phyloP scores from a whole-genome alignment of 2,797 vertebrate species.

The Sandelia bainsii region DNA sequence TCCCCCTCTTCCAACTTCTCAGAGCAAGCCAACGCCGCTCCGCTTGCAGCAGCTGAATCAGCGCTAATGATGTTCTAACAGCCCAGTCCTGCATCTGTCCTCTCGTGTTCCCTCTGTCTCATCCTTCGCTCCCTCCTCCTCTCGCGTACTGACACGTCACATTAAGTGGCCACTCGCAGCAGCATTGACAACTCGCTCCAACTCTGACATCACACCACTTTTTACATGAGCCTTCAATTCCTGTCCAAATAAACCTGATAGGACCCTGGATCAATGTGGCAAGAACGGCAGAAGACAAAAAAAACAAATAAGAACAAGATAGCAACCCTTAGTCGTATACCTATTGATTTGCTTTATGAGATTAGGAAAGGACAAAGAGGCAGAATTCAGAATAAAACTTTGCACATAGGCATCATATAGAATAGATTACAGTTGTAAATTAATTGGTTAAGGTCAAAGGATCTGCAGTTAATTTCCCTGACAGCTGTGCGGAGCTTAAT shows the following conservation, averaged over 20 bases:
- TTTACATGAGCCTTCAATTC: slow-evolving; percentile 59
- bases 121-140: slow-evolving; percentile 33
- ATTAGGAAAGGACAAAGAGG: slow-evolving; percentile 5
- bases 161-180: slow-evolving; percentile 66
- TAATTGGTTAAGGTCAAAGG: slow-evolving; percentile 20
- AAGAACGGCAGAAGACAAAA: slow-evolving; percentile 4
- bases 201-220: slow-evolving; percentile 66
- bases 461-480: slow-evolving; percentile 38
- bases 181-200: slow-evolving; percentile 43
- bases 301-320: slow-evolving; percentile 25
- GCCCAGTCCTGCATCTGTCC: slow-evolving; percentile 52
- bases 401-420: neutral
- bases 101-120: slow-evolving; percentile 32
- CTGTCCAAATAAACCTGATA: slow-evolving; percentile 53
- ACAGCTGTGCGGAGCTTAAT: slow-evolving; percentile 20
- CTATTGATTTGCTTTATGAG: slow-evolving; percentile 13
- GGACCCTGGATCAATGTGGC: slow-evolving; percentile 11
- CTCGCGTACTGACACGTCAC: slow-evolving; percentile 57
- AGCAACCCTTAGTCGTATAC: neutral
- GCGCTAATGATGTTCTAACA: slow-evolving; percentile 72
- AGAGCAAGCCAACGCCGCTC: slow-evolving; percentile 77
- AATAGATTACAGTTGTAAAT: slow-evolving; percentile 3
- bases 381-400: neutral
- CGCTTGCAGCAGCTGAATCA: slow-evolving; percentile 82
- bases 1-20: slow-evolving; percentile 59